Evolutionary conservation across 2,888 invertebrate species (phyloP), one percentile per base, ranked within the genome.

Genomic region (Eupithecia insigniata): DNA sequence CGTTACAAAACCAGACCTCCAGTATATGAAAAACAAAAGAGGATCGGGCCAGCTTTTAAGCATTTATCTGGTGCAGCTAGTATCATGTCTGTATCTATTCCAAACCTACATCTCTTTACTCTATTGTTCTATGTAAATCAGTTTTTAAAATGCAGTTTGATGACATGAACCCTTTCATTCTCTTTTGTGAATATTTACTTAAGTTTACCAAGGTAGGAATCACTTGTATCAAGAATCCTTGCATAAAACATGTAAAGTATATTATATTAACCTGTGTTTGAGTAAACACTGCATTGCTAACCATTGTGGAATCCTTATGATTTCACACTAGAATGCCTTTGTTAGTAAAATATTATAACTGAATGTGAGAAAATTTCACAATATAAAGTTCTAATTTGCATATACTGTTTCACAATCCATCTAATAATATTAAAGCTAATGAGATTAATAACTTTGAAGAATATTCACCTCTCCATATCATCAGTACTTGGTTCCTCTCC

Each of bases 391-490:
- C 7, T 30, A 60, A 30, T 60, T 55, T 55, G 22, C 30, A 60
- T 30, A 5, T 26, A 60, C 60, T 30, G 8, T 7, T 30, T 60
- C 6, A 30, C 16, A 60, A 60, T 30, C 28, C 51, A 22, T 58
- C 14, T 28, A 28, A 60, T 12, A 30, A 30, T 18, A 28, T 30
- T 55, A 4, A 55, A n/a, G 0, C 10, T 51, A 22, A 51, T 46
- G 10, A 14, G 14, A 55, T 26, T 26, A 5, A 26, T 55, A 55
- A 55, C 26, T 39, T 32, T 36, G 0, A 39, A 64, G 22, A 34
- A 64, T 22, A 64, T 14, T 64, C 85, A 91, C 93, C 92, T 92
- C 81, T 91, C 92, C 55, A 90, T 87, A 77, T 91, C 91, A 84
- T 92, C 90, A 73, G 83, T 66, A 61, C 69, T 80, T 10, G 85